Base-by-base conservation (phyloP, 1,140 invertebrate genomes). In the Magallana angulata region DNA sequence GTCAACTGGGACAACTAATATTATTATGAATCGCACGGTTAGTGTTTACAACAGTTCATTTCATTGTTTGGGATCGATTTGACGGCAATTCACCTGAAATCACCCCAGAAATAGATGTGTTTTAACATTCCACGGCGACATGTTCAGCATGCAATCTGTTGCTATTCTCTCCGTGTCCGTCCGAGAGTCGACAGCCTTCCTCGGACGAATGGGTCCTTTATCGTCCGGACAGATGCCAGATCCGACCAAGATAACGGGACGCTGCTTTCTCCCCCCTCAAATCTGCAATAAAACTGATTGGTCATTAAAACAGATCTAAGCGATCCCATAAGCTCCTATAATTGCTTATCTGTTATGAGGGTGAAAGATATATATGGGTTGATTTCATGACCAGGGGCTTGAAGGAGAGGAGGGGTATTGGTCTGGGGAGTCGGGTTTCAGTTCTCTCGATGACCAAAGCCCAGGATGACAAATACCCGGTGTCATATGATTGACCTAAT, bases 101-200 rank as follows among this genome's bases (percentile, higher is more conserved):
- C 68, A 76, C 68, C 68, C 24, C 68, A 76, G 68, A 76, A 76
- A 76, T 36, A 76, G 68, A 76, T 24, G 68, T 76, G 68, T 76
- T 76, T 36, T 24, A 76, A 76, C 68, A 76, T 76, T 76, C 68
- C 68, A 36, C 68, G 24, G 68, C 68, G 68, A 76, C 68, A 76
- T 76, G 68, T 76, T 76, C 68, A 76, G 68, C 68, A 76, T 76
- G 68, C 68, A 76, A 76, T 30, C 68, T 76, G 68, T 76, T 76
- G 18, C 68, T 76, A 76, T 76, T 76, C 68, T 76, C 68, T 76
- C 68, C 24, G 68, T 76, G 68, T 64, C 60, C 24, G 11, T 24
- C 24, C 14, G 18, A 11, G 24, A 30, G 24, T 30, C 24, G 24
- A 30, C 24, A 11, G 7, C 68, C 36, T 11, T 24, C 68, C 24